Conservation (phyloP, 2,797 vertebrate genomes). For the Miichthys miiuy region DNA sequence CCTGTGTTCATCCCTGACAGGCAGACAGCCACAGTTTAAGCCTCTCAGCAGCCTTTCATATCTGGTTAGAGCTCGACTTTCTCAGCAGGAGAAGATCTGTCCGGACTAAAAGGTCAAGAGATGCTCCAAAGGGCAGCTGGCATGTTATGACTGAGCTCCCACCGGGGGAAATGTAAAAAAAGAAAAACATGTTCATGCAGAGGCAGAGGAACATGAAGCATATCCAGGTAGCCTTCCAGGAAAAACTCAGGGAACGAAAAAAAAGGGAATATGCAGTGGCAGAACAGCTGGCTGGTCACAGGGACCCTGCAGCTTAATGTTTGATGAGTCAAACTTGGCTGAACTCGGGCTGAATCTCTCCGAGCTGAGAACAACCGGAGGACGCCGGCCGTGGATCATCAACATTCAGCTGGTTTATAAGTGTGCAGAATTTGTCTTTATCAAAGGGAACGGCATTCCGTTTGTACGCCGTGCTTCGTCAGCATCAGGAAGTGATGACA, state of each 20-base stretch:
- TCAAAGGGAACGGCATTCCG: not conserved
- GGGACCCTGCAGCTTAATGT: conserved; percentile 51
- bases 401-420: conserved; percentile 18
- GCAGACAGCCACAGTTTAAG: conserved; percentile 38
- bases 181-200: conserved; percentile 7
- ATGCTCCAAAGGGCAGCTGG: conserved; percentile 50
- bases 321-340: conserved; percentile 62
- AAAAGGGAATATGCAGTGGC: not conserved
- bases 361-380: conserved; percentile 31
- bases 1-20: not conserved
- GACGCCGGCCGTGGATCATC: conserved; percentile 25
- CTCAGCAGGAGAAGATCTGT: conserved; percentile 50
- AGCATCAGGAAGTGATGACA: conserved; percentile 44
- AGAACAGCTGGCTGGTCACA: conserved; percentile 57
- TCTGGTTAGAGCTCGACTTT: conserved; percentile 31
- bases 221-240: not conserved
- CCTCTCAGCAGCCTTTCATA: conserved; percentile 45
- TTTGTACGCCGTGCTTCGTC: conserved; percentile 23
- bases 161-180: conserved; percentile 13
- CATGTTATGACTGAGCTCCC: conserved; percentile 34
- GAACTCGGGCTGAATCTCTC: conserved; percentile 54
- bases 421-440: conserved; percentile 20
- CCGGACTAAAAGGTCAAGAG: conserved; percentile 66
- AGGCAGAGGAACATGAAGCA: conserved; percentile 34
- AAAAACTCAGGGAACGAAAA: not conserved